Percentiles rank a stretch among this genome's conserved stretches.
phyloP scores from a whole-genome alignment of 2,797 vertebrate species.

The Octomys mimax region DNA sequence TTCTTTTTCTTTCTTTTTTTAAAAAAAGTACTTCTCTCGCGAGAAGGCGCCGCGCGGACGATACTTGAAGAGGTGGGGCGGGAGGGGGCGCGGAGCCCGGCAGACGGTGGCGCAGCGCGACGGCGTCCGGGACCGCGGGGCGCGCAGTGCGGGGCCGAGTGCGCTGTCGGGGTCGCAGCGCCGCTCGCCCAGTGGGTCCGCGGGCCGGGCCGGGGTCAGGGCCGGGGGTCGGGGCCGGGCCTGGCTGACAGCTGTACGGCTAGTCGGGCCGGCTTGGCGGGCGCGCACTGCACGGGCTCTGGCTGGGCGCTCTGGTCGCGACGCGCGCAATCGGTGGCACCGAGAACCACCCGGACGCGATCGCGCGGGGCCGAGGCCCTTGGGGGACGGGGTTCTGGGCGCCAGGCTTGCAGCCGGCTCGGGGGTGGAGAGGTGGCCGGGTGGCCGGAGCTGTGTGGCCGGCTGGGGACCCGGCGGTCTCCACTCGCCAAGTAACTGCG shows the following conservation, averaged over 20 bases:
- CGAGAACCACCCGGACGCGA: neutral
- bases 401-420: neutral
- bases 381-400: neutral
- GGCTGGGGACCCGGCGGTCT: conserved; percentile 53
- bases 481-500: conserved; percentile 67
- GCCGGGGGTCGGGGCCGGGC: conserved; percentile 48
- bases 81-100: conserved; percentile 78
- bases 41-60: conserved; percentile 88
- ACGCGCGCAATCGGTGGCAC: conserved; percentile 38
- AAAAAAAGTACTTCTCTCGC: conserved; percentile 87
- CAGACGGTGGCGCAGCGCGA: conserved; percentile 28
- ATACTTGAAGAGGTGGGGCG: conserved; percentile 86
- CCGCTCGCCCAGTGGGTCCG: conserved; percentile 58
- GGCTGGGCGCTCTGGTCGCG: conserved; percentile 48
- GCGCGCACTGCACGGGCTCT: conserved; percentile 56
- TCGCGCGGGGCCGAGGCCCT: conserved; percentile 6
- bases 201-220: conserved; percentile 60
- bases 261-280: conserved; percentile 33
- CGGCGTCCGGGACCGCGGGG: neutral
- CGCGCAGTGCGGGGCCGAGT: neutral
- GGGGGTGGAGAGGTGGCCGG: conserved; percentile 58
- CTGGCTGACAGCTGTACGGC: neutral
- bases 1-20: conserved; percentile 80
- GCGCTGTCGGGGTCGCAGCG: conserved; percentile 42
- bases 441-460: conserved; percentile 46